Evolutionary conservation across 2,113 vertebrate genomes (phyloP), one percentile per base, ranked within the genome.

Genomic region (Aldabrachelys gigantea): DNA sequence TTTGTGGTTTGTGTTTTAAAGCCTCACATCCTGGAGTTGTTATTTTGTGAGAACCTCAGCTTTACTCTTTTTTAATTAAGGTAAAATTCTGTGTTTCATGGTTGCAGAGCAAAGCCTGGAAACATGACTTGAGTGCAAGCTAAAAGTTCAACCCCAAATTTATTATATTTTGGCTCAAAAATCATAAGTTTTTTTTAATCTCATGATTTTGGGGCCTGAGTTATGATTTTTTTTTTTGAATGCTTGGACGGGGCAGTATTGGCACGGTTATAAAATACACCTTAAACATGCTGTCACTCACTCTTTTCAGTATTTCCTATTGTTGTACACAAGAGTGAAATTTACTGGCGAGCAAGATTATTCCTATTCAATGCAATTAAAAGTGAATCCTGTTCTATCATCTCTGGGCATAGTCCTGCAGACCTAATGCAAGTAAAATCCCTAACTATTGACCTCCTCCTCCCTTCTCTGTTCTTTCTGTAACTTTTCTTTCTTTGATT

Each of bases 401-500:
- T 72, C 54, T 89, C 41, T 92, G 86, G 53, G 75, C 19, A 62
- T 3, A 59, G 29, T 44, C 29, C 56, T 90, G 65, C 35, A 22
- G 29, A 53, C 87, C 65, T 82, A 5, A 89, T 14, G 13, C n/a
- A 65, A 49, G 14, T 10, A 94, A 91, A 96, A 82, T 91, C 75
- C 44, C 17, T 25, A 3, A 27, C 49, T 80, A 44, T 50, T 80
- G 4, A 47, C 24, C 84, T 9, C 13, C 59, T 79, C 53, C 65
- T 8, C 5, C 0, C 49, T 47, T 87, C 91, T 91, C 79, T 8
- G 1, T 94, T 94, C 87, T 91, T 57, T 54, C 87, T 92, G 44
- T 90, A 29, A 59, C 27, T 59, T 91, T 52, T 9, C 6, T 86
- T 17, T 91, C 85, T 93, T 89, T 72, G 72, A 44, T 59, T 59